These are phyloP conservation scores for Clunio marinus DNA, from an alignment of 2,888 invertebrate species.

Conservation along the genomic window DNA sequence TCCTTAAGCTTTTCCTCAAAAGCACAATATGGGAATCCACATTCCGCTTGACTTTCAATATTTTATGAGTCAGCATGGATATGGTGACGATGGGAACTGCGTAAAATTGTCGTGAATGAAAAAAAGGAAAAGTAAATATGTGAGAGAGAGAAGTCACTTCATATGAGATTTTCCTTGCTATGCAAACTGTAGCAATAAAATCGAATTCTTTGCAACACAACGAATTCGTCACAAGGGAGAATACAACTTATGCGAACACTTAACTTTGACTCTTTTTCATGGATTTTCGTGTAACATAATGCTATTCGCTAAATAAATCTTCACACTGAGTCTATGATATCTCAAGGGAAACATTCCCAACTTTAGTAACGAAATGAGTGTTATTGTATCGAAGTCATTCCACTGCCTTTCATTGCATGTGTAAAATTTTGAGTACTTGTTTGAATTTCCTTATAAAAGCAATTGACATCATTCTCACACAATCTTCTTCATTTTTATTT, in stretches of 20 bases:
- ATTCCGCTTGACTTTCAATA: not conserved
- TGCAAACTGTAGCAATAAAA: not conserved
- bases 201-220: not conserved
- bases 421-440: no score
- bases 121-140: not conserved
- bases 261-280: not conserved
- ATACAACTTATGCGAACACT: conserved; percentile 7
- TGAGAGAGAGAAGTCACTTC: not conserved
- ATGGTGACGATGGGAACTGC: not conserved
- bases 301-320: not conserved
- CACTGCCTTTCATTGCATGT: no score
- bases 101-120: no score
- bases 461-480: no score
- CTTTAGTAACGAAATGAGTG: no score
- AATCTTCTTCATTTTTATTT: no score
- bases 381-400: no score
- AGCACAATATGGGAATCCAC: not conserved
- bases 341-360: no score
- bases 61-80: not conserved
- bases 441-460: no score
- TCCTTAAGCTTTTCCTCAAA: no score
- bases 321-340: not conserved
- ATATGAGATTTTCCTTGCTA: not conserved
- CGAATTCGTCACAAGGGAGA: not conserved
- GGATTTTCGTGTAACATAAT: not conserved